Conservation (phyloP, 1,140 invertebrate species). For the Drosophila sp. region DNA sequence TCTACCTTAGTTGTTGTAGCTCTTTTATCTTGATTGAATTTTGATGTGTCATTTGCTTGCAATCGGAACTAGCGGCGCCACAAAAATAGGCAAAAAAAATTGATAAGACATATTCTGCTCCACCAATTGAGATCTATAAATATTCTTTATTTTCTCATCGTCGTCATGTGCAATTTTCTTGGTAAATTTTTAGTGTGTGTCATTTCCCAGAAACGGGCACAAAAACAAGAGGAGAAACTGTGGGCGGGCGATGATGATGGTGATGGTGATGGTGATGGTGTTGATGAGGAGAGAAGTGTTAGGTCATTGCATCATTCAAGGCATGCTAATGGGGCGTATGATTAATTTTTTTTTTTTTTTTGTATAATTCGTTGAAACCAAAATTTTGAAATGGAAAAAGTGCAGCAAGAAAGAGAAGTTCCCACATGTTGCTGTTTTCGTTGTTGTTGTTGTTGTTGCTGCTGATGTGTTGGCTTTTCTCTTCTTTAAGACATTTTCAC, state of each 20-base stretch:
- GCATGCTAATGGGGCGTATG: slow-evolving; percentile 72
- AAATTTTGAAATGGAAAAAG: slow-evolving; percentile 27
- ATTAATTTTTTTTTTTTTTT: slow-evolving; percentile 59
- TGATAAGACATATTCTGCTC: no score
- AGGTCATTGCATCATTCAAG: slow-evolving; percentile 61
- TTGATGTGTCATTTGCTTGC: no score
- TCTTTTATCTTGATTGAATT: no score
- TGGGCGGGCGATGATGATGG: slow-evolving; percentile 21
- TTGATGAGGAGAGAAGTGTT: slow-evolving; percentile 34
- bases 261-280: slow-evolving; percentile 41
- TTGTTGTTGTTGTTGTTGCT: slow-evolving; percentile 57
- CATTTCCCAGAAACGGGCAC: slow-evolving; percentile 60
- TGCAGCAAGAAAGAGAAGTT: slow-evolving; percentile 45
- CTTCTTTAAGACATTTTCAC: slow-evolving; percentile 69
- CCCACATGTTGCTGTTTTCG: slow-evolving; percentile 63
- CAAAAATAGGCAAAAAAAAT: no score
- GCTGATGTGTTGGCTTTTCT: slow-evolving; percentile 68
- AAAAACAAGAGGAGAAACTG: not conserved
- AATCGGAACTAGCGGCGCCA: no score
- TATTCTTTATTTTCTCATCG: slow-evolving; percentile 1
- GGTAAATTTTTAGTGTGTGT: slow-evolving; percentile 21
- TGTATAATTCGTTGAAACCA: slow-evolving; percentile 8
- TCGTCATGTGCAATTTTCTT: slow-evolving; percentile 11
- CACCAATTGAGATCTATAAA: slow-evolving; percentile 1
- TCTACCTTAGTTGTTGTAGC: no score